Evolutionary conservation across 2,797 vertebrate genomes (phyloP).

Genomic region (Sebastes taczanowskii): DNA sequence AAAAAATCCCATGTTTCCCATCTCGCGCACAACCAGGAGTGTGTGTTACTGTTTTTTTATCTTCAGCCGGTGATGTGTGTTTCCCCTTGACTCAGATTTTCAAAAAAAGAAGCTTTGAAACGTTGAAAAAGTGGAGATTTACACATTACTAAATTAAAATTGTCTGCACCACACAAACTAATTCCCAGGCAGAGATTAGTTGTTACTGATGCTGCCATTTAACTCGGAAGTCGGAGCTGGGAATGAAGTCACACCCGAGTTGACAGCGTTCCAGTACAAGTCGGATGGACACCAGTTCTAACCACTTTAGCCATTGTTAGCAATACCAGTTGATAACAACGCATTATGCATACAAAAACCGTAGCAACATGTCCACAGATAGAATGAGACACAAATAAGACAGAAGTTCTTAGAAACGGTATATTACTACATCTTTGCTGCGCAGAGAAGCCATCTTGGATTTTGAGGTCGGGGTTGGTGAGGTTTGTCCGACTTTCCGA

Average conservation of each 20-base stretch:
- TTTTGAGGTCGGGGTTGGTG: background rate
- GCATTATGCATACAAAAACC: background rate
- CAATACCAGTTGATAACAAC: background rate
- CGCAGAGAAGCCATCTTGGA: background rate
- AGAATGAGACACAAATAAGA: background rate
- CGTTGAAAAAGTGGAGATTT: background rate
- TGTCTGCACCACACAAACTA: background rate
- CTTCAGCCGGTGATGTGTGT: constrained; percentile 1
- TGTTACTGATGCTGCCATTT: background rate
- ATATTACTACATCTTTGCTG: background rate
- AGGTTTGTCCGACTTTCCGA: background rate
- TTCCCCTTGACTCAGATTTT: background rate
- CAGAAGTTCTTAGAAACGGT: background rate
- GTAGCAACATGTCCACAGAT: background rate
- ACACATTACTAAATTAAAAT: background rate
- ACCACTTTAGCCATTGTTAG: background rate
- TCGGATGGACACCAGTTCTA: background rate
- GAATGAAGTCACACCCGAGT: background rate
- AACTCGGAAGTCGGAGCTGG: background rate
- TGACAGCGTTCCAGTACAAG: background rate
- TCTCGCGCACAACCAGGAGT: background rate
- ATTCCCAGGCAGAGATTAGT: background rate
- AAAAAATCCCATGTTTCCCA: background rate
- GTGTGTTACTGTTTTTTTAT: background rate
- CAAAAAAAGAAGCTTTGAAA: background rate